Percentiles rank a stretch among this genome's conserved stretches.
Evolutionary conservation across 2,888 invertebrate species (phyloP).

Genomic region (Drosophila mercatorum): DNA sequence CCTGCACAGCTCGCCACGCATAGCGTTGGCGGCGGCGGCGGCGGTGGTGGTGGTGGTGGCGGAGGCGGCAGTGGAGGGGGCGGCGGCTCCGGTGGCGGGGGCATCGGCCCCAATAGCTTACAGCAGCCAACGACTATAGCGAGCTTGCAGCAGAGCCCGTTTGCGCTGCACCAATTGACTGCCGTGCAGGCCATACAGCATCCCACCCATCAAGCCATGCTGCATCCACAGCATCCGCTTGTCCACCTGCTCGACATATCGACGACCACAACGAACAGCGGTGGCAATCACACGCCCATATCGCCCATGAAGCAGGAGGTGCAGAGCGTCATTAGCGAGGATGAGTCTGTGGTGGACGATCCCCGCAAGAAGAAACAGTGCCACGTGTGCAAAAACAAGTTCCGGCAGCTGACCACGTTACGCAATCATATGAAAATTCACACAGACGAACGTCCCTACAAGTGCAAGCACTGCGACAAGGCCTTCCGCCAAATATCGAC

Average conservation of each 20-base stretch:
- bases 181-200: constrained; percentile 83
- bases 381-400: constrained; percentile 83
- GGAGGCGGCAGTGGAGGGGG: constrained; percentile 57
- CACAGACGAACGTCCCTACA: constrained; percentile 82
- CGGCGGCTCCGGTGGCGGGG: constrained; percentile 40
- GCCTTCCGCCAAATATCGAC: constrained; percentile 83
- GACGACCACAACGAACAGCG: constrained; percentile 76
- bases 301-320: constrained; percentile 81
- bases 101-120: constrained; percentile 61
- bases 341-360: constrained; percentile 80
- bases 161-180: constrained; percentile 80
- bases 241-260: constrained; percentile 82
- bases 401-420: constrained; percentile 81
- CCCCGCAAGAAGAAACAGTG: constrained; percentile 82
- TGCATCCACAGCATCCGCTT: constrained; percentile 82
- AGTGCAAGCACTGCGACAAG: constrained; percentile 82
- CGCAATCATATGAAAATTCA: constrained; percentile 83
- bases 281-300: constrained; percentile 78
- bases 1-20: constrained; percentile 79
- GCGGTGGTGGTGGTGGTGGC: constrained; percentile 47
- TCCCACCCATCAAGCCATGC: constrained; percentile 82
- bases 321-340: constrained; percentile 77
- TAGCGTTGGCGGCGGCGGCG: constrained; percentile 58
- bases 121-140: constrained; percentile 80
- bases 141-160: constrained; percentile 79